Evolutionary conservation across 1,140 invertebrate species (phyloP).

Genomic region (Drosophila serrata): DNA sequence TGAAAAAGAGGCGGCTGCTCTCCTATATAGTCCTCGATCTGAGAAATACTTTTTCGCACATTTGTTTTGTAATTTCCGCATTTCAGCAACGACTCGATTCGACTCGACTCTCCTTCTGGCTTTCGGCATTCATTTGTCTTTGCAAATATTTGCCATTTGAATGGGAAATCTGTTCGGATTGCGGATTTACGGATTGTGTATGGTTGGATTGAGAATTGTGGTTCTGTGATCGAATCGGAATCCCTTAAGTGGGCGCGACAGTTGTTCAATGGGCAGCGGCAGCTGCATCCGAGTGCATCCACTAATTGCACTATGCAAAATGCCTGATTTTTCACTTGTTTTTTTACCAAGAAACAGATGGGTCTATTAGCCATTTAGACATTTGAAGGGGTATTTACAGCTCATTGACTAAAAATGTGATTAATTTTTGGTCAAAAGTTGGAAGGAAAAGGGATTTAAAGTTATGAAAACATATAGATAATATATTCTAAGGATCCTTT

Average conservation of each 20-base stretch:
- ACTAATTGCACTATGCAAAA: slow-evolving; percentile 66
- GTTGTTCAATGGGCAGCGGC: slow-evolving; percentile 65
- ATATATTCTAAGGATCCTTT: not conserved
- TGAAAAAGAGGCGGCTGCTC: slow-evolving; percentile 40
- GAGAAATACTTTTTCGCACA: slow-evolving; percentile 69
- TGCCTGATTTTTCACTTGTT: slow-evolving; percentile 28
- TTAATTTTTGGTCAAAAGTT: not conserved
- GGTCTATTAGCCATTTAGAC: slow-evolving; percentile 29
- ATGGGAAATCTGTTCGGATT: slow-evolving; percentile 78
- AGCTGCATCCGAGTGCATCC: slow-evolving; percentile 48
- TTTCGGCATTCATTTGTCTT: slow-evolving; percentile 60
- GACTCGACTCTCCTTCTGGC: slow-evolving; percentile 26
- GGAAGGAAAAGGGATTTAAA: no score
- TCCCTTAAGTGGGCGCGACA: slow-evolving; percentile 61
- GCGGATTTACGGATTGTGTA: slow-evolving; percentile 4
- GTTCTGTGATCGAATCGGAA: slow-evolving; percentile 14
- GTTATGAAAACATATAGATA: not conserved
- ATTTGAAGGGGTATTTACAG: slow-evolving; percentile 10
- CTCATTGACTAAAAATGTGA: not conserved
- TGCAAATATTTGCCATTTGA: slow-evolving; percentile 81
- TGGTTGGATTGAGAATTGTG: slow-evolving; percentile 5
- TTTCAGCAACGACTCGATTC: slow-evolving; percentile 32
- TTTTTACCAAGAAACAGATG: slow-evolving; percentile 26
- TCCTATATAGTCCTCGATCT: slow-evolving; percentile 1
- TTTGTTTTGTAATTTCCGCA: slow-evolving; percentile 74